Percentiles rank a stretch among this genome's conserved stretches.
These are phyloP conservation scores for Microplitis mediator DNA, from an alignment of 1,140 invertebrate species.

Conservation along the genomic window DNA sequence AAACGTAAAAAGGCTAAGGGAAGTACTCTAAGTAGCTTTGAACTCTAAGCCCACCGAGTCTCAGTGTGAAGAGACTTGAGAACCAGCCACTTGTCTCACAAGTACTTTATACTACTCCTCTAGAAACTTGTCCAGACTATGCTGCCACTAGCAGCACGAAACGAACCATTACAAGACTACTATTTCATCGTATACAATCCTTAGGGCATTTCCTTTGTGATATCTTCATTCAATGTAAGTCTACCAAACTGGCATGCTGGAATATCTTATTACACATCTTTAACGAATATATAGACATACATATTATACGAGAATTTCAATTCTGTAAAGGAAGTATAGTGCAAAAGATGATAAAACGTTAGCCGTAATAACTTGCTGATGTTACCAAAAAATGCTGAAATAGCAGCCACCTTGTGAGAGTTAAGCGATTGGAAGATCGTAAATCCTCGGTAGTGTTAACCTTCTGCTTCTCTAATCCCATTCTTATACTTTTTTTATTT, in stretches of 20 bases:
- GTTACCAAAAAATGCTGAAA: constrained; percentile 18
- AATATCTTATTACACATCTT: too few species aligned
- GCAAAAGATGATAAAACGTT: neutral
- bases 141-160: neutral
- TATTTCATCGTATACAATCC: neutral
- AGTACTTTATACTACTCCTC: constrained; percentile 36
- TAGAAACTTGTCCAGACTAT: neutral
- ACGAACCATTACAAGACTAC: too few species aligned
- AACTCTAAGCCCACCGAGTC: constrained; percentile 33
- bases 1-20: constrained; percentile 21
- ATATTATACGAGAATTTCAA: neutral
- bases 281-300: neutral
- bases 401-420: neutral
- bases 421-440: constrained; percentile 25
- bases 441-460: constrained; percentile 13
- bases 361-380: constrained; percentile 13
- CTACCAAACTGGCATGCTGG: neutral
- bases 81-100: constrained; percentile 43
- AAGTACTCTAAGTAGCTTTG: constrained; percentile 33
- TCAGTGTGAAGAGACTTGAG: constrained; percentile 41
- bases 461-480: neutral
- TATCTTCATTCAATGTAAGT: neutral
- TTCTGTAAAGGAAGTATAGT: neutral
- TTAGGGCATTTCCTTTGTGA: neutral
- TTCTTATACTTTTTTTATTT: neutral